phyloP scores from a whole-genome alignment of 2,888 invertebrate genomes.

The Polia nebulosa region DNA sequence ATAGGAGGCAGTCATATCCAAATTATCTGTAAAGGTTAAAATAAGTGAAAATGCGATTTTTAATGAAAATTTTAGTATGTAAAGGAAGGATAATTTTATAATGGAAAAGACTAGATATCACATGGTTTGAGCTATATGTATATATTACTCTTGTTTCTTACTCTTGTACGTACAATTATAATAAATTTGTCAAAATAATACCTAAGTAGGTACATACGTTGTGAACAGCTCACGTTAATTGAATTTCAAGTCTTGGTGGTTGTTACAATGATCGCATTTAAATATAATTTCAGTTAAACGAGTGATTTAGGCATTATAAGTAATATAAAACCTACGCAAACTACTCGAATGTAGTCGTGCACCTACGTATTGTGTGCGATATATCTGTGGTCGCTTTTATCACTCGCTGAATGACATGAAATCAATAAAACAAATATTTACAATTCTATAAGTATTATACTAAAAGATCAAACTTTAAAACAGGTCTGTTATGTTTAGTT shows the following conservation, averaged over 20 bases:
- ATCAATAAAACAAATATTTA: constrained; percentile 68
- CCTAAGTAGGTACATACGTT: constrained; percentile 71
- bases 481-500: constrained; percentile 61
- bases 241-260: constrained; percentile 71
- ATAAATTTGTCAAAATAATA: constrained; percentile 74
- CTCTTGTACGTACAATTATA: constrained; percentile 75
- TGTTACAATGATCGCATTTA: constrained; percentile 67
- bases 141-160: constrained; percentile 80
- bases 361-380: constrained; percentile 68
- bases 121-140: constrained; percentile 88
- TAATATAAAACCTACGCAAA: constrained; percentile 68
- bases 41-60: constrained; percentile 64
- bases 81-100: constrained; percentile 78
- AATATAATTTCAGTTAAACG: constrained; percentile 64
- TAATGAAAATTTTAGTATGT: constrained; percentile 66
- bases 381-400: constrained; percentile 61
- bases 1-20: constrained; percentile 54
- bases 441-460: constrained; percentile 61
- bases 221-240: constrained; percentile 72
- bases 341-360: constrained; percentile 69
- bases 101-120: constrained; percentile 90
- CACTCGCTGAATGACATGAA: constrained; percentile 62
- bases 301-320: constrained; percentile 69
- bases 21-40: constrained; percentile 63
- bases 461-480: constrained; percentile 59